Base-by-base conservation (phyloP, 1,140 invertebrate species). In the Tenebrio molitor region DNA sequence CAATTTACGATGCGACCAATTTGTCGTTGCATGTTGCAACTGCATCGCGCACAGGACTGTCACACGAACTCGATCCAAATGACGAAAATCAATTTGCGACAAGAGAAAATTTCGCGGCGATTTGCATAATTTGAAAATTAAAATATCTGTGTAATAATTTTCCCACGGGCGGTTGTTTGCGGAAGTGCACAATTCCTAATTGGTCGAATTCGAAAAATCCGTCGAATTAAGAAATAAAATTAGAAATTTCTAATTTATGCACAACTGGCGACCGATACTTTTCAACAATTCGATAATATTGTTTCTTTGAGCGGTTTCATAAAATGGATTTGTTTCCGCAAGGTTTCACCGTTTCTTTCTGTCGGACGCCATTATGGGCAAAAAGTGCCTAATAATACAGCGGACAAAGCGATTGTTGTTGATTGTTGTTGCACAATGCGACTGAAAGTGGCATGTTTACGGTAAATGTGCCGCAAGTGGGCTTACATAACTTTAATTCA, bases 181-280 rank as follows among this genome's bases (percentile, higher is more conserved):
- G 42, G 42, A 46, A 46, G 16, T 16, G 42, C 42, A 46, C 29
- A n/a, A n/a, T n/a, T n/a, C n/a, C n/a, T n/a, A n/a, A n/a, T n/a
- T n/a, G n/a, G n/a, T n/a, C n/a, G n/a, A n/a, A n/a, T 46, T 16
- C 7, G 42, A 46, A 46, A 46, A 46, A 16, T 46, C 42, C 42
- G n/a, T 16, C 16, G 16, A 44, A 50, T 14, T 19, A 50, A 50
- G 8, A 50, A 17, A 1, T 17, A n/a, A 10, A 23, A 33, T 0
- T 10, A n/a, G n/a, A n/a, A 50, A 50, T 50, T 50, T 50, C 44
- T 50, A 50, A 50, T 50, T 50, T 50, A 50, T 50, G 15, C 17
- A 50, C 19, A 50, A 7, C 44, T 19, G 0, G 2, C 10, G 29
- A n/a, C n/a, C n/a, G n/a, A n/a, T n/a, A n/a, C n/a, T 10, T 4